Evolutionary conservation across 2,888 invertebrate genomes (phyloP), one percentile per base, ranked within the genome.

Genomic region (Acanthopleura granulata): DNA sequence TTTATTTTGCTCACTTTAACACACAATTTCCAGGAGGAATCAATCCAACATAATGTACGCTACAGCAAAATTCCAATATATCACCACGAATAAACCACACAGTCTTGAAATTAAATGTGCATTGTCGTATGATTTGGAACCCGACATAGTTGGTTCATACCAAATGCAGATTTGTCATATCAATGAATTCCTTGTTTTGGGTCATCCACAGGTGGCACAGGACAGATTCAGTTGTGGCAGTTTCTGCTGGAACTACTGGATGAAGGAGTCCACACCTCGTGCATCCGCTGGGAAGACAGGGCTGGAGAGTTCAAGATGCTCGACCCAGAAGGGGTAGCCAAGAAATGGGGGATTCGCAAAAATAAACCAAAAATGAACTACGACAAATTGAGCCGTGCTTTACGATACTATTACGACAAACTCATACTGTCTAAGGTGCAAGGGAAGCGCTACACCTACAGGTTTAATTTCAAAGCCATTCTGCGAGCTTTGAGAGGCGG

Each of bases 141-240:
- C 4, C 4, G 40, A 40, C 40, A 40, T 40, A 9, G 40, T 40
- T 40, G 40, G 3, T 40, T 40, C 40, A 40, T 9, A 40, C 9
- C 9, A 40, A 6, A 40, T 9, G 4, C 3, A 40, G 40, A 40
- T 40, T 6, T 40, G 40, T 40, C 40, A 3, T 6, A 9, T 40
- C 40, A 40, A 40, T 40, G 3, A 6, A 40, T 40, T 40, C 40
- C 40, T 40, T 40, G 40, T 40, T 40, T 40, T 40, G 3, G 40
- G 40, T 57, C 18, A 1, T 57, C n/a, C 22, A 57, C 66, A 66
- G 66, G 66, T 14, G 66, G 66, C 29, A 66, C 66, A 22, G 98
- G 99, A 50, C 98, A 98, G 93, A 98, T 98, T 91, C 98, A 98
- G 93, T 93, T 98, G 91, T 98, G 98, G 98, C 98, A 98, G 93